Evolutionary conservation across 2,113 vertebrate genomes (phyloP).

Genomic region (Osmerus mordax): DNA sequence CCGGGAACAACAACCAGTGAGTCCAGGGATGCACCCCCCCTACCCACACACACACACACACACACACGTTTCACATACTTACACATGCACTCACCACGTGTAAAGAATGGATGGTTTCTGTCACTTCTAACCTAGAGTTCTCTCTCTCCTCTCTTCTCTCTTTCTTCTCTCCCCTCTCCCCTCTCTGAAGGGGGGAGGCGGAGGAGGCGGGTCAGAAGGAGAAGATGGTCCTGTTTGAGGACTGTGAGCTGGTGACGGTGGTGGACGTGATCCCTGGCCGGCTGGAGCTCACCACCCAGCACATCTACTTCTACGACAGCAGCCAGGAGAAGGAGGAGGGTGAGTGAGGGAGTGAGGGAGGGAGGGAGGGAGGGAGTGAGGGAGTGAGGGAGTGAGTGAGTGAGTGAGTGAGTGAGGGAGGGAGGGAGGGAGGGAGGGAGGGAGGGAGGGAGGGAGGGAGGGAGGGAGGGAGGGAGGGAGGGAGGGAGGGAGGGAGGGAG

Average conservation of each 20-base stretch:
- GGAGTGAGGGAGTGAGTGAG: constrained; percentile 76
- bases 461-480: constrained; percentile 47
- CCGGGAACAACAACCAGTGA: constrained; percentile 67
- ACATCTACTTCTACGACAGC: constrained; percentile 93
- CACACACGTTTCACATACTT: too few relatives aligned
- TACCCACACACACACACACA: too few relatives aligned
- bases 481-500: constrained; percentile 76
- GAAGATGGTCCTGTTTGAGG: constrained; percentile 87
- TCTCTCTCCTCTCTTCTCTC: not conserved
- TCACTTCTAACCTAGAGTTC: too few relatives aligned
- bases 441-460: too few relatives aligned
- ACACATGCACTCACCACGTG: too few relatives aligned
- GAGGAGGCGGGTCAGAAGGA: constrained; percentile 91
- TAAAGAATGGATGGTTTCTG: too few relatives aligned
- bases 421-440: constrained; percentile 66
- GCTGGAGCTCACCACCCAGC: constrained; percentile 93
- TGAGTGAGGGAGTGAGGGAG: constrained; percentile 80
- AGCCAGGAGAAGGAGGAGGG: constrained; percentile 76
- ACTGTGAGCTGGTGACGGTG: constrained; percentile 91
- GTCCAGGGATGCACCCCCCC: constrained; percentile 20
- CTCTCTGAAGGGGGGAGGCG: constrained; percentile 77
- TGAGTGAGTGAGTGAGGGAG: constrained; percentile 63
- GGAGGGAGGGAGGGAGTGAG: constrained; percentile 32
- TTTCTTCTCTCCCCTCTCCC: not conserved
- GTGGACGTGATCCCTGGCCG: constrained; percentile 88